phyloP scores from a whole-genome alignment of 2,113 vertebrate genomes.

The Tyto alba region DNA sequence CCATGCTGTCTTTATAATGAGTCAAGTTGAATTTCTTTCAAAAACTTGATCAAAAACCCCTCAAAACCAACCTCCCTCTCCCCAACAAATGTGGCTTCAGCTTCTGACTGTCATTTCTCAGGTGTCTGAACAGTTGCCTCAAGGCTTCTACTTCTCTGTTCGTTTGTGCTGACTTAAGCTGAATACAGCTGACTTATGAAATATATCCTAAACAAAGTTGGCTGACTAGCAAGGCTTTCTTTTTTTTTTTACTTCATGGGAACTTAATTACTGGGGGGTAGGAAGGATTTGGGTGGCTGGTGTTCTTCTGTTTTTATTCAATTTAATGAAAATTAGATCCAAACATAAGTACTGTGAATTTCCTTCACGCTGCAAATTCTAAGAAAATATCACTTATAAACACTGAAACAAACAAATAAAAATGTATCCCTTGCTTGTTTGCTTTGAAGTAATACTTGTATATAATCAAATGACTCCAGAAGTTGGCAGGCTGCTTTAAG shows the following conservation, averaged over 20 bases:
- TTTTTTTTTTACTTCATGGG: not conserved
- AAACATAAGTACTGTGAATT: not conserved
- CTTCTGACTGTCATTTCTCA: slow-evolving; percentile 15
- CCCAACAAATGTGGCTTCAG: not conserved
- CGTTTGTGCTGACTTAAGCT: not conserved
- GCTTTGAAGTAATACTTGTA: slow-evolving; percentile 49
- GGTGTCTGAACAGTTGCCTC: not conserved
- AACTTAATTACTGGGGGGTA: slow-evolving; percentile 16
- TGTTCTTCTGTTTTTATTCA: not conserved
- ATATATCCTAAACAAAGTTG: not conserved
- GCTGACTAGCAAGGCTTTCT: not conserved
- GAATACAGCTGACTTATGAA: not conserved
- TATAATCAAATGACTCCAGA: slow-evolving; percentile 45
- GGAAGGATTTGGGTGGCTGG: not conserved
- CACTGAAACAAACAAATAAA: slow-evolving; percentile 56
- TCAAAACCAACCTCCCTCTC: not conserved
- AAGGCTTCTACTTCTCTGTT: slow-evolving; percentile 3
- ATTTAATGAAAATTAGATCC: slow-evolving; percentile 38
- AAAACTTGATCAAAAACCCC: not conserved
- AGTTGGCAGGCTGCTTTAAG: slow-evolving; percentile 47
- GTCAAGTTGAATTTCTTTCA: not conserved
- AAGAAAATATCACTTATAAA: slow-evolving; percentile 21
- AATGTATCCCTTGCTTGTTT: slow-evolving; percentile 32
- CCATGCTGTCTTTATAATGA: not conserved
- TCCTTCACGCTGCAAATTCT: slow-evolving; percentile 4